These are phyloP conservation scores for Cheirogaleus major DNA, from an alignment of 2,797 vertebrate genomes.

Conservation along the genomic window DNA sequence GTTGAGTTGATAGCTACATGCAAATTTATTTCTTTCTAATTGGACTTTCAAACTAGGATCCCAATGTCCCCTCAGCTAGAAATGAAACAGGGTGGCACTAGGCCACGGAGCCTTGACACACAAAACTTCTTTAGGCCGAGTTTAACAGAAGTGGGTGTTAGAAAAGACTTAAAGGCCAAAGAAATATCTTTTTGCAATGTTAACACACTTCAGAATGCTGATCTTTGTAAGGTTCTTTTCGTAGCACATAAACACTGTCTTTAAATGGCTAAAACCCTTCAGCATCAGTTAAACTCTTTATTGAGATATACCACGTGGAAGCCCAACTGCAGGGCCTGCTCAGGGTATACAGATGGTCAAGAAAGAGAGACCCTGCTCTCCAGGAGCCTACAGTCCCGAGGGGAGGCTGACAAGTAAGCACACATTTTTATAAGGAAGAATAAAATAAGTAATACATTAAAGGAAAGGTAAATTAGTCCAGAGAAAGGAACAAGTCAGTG, in stretches of 20 bases:
- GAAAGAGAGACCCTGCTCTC: background rate
- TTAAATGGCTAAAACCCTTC: background rate
- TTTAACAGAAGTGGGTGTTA: background rate
- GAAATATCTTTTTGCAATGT: background rate
- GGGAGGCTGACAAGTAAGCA: background rate
- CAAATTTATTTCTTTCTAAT: constrained; percentile 42
- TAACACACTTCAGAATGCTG: background rate
- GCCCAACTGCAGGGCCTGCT: background rate
- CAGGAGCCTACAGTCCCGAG: background rate
- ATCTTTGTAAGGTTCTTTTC: background rate
- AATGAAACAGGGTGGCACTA: background rate
- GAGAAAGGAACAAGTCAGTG: background rate
- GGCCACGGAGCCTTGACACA: background rate
- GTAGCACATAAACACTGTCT: background rate
- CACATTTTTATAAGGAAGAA: background rate
- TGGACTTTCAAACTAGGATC: background rate
- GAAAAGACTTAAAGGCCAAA: background rate
- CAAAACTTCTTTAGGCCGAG: background rate
- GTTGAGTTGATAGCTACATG: background rate
- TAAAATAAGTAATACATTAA: background rate
- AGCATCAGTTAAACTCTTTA: background rate
- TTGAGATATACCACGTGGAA: background rate
- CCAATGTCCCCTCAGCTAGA: background rate
- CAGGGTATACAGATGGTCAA: background rate
- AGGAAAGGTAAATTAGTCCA: background rate